Evolutionary conservation across 2,113 vertebrate species (phyloP).

Genomic region (Bothrops jararaca): DNA sequence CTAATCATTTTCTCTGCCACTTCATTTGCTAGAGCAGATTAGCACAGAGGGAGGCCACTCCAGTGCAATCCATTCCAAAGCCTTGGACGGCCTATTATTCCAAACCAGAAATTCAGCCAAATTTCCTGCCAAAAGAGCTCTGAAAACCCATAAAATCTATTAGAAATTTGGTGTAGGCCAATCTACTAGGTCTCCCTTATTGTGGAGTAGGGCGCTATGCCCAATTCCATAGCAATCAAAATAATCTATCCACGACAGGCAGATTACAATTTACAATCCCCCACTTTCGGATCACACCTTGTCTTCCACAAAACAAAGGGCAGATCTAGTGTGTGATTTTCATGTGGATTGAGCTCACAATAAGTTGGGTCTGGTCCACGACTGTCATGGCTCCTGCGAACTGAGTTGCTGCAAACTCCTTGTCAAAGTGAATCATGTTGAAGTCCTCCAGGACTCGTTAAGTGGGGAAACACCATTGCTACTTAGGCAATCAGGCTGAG

Average conservation of each 20-base stretch:
- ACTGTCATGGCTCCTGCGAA: background rate
- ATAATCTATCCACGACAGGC: background rate
- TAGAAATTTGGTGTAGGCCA: background rate
- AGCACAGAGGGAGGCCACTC: background rate
- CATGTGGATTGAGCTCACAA: background rate
- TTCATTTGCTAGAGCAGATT: background rate
- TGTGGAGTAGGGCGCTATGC: background rate
- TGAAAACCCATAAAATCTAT: background rate
- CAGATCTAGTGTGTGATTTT: background rate
- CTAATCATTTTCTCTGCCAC: background rate
- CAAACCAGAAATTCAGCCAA: background rate
- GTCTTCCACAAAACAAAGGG: background rate
- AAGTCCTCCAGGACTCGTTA: background rate
- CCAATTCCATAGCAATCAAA: background rate
- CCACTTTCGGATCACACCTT: background rate
- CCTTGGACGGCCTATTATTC: background rate
- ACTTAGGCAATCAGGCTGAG: background rate
- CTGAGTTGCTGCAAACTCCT: background rate
- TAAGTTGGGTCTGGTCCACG: background rate
- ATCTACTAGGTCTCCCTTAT: background rate
- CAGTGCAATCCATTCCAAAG: background rate
- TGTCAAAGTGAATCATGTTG: background rate
- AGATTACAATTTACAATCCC: background rate
- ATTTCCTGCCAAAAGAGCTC: background rate
- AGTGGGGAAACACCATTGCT: background rate